These are phyloP conservation scores for Tamandua tetradactyla DNA, from an alignment of 2,797 vertebrate species.

Conservation along the genomic window DNA sequence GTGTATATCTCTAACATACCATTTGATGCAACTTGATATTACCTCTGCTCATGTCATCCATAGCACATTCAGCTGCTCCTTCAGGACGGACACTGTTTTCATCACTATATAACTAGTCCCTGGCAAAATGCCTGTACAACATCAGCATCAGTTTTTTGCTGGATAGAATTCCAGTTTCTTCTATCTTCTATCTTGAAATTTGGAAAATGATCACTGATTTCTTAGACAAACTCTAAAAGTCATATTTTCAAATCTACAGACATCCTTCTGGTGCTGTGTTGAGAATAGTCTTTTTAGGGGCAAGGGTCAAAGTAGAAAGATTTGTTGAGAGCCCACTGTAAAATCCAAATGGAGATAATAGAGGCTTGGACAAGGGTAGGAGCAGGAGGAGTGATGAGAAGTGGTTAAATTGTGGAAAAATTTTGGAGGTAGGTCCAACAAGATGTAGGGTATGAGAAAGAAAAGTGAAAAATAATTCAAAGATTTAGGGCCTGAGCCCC, in stretches of 20 bases:
- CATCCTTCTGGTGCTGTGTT: background rate
- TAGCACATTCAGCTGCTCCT: background rate
- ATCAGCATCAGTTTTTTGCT: background rate
- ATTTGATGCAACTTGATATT: background rate
- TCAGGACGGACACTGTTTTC: background rate
- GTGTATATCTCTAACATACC: background rate
- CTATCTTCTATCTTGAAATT: background rate
- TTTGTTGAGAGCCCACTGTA: background rate
- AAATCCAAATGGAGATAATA: background rate
- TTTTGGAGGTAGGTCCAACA: background rate
- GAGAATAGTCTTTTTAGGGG: background rate
- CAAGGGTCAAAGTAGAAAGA: background rate
- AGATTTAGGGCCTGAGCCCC: background rate
- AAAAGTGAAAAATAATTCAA: background rate
- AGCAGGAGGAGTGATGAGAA: background rate
- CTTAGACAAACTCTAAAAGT: constrained; percentile 24
- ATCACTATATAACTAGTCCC: constrained; percentile 7
- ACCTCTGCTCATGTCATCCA: background rate
- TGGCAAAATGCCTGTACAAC: constrained; percentile 33
- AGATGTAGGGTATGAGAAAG: background rate
- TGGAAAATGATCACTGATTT: constrained; percentile 36
- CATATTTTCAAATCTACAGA: constrained; percentile 21
- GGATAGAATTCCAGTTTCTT: constrained; percentile 49
- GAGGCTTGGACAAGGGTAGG: background rate
- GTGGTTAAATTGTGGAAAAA: background rate